Conservation (phyloP, 2,797 vertebrate species). For the Hafferia zeledoni region DNA sequence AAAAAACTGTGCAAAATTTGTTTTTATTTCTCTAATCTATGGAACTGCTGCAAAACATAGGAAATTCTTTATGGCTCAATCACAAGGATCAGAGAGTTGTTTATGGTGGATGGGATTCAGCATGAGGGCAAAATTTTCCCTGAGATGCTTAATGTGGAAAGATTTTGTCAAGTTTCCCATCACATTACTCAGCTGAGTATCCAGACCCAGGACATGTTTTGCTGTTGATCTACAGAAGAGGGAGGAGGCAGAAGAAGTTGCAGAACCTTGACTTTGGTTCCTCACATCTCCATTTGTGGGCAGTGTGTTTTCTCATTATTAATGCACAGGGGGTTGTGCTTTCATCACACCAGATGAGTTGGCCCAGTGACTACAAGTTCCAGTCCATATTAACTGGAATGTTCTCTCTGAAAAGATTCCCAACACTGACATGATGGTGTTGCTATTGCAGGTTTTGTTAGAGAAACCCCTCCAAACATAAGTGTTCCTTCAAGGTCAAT, state of each 20-base stretch:
- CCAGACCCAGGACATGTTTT: background rate
- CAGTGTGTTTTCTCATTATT: background rate
- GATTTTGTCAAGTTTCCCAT: background rate
- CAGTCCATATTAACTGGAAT: background rate
- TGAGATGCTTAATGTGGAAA: background rate
- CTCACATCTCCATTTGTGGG: background rate
- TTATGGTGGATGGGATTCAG: background rate
- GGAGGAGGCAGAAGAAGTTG: background rate
- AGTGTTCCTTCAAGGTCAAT: background rate
- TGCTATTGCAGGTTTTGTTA: fast-evolving
- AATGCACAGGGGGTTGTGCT: background rate
- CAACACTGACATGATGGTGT: background rate
- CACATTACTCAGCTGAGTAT: background rate
- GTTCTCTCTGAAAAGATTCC: background rate
- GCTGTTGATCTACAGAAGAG: background rate
- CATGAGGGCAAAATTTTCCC: background rate
- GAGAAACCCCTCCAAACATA: background rate
- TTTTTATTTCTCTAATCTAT: background rate
- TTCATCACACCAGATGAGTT: background rate
- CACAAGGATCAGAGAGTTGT: no score
- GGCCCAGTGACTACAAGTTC: background rate
- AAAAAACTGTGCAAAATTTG: background rate
- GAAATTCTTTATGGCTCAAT: background rate
- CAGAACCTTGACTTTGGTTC: background rate
- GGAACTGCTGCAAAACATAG: background rate